These are phyloP conservation scores for Drosophila gaucha DNA, from an alignment of 2,888 invertebrate species.

Conservation along the genomic window DNA sequence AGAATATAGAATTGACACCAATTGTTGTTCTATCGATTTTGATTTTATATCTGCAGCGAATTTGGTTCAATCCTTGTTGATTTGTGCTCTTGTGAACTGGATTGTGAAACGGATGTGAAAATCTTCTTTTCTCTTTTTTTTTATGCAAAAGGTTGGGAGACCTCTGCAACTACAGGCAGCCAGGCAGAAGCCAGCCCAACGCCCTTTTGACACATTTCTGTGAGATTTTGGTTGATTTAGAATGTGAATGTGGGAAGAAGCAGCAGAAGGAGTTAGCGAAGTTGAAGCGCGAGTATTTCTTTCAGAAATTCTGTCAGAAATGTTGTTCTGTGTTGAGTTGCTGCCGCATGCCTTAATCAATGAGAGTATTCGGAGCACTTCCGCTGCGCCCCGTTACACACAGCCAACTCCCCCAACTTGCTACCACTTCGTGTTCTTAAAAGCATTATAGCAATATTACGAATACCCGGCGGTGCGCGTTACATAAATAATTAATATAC, in stretches of 20 bases:
- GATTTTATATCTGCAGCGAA: constrained; percentile 6
- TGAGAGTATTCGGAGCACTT: constrained; percentile 28
- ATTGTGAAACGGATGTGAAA: constrained; percentile 23
- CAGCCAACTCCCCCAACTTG: not conserved
- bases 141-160: no score
- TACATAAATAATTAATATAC: constrained; percentile 66
- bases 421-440: constrained; percentile 24
- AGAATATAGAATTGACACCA: constrained; percentile 3
- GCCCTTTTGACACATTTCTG: constrained; percentile 38
- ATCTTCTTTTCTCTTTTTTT: not conserved
- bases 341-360: constrained; percentile 37
- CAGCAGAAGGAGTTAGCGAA: not conserved
- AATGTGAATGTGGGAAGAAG: constrained; percentile 6
- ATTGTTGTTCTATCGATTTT: constrained; percentile 18
- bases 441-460: constrained; percentile 65
- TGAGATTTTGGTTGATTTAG: constrained; percentile 16
- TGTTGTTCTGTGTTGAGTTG: constrained; percentile 24
- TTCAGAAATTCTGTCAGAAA: constrained; percentile 3
- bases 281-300: constrained; percentile 1
- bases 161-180: no score
- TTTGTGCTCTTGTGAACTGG: constrained; percentile 12
- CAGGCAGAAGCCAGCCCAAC: constrained; percentile 6
- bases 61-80: constrained; percentile 5
- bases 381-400: no score
- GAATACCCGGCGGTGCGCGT: constrained; percentile 46